These are phyloP conservation scores for Heliconius hermathena DNA, from an alignment of 1,140 invertebrate genomes.

Conservation along the genomic window DNA sequence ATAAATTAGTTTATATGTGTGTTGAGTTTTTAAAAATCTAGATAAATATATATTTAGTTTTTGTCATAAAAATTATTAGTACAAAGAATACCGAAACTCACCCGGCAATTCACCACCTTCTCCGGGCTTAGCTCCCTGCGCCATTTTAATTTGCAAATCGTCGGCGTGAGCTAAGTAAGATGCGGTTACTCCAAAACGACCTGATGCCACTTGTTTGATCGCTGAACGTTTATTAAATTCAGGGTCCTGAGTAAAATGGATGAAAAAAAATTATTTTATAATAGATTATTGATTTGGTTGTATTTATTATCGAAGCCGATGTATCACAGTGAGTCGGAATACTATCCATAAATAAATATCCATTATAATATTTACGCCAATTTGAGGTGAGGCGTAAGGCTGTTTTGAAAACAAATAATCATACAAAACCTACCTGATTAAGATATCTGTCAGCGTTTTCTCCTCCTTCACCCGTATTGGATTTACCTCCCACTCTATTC, in stretches of 20 bases:
- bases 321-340: too few relatives aligned
- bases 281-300: too few relatives aligned
- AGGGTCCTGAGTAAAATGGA: slow-evolving; percentile 83
- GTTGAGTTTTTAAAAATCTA: too few relatives aligned
- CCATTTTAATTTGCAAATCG: slow-evolving; percentile 99
- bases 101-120: slow-evolving; percentile 97
- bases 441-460: slow-evolving; percentile 94
- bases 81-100: slow-evolving; percentile 78
- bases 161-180: slow-evolving; percentile 98
- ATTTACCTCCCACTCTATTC: slow-evolving; percentile 97
- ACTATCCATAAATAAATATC: too few relatives aligned
- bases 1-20: too few relatives aligned
- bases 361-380: too few relatives aligned
- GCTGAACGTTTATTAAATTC: slow-evolving; percentile 89
- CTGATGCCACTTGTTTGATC: slow-evolving; percentile 97
- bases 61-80: too few relatives aligned
- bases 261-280: too few relatives aligned
- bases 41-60: too few relatives aligned
- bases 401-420: too few relatives aligned
- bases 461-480: slow-evolving; percentile 98
- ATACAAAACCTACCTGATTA: slow-evolving; percentile 71
- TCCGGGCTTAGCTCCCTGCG: slow-evolving; percentile 98
- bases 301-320: too few relatives aligned
- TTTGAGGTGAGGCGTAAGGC: too few relatives aligned
- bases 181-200: slow-evolving; percentile 98